These are phyloP conservation scores for Pangasius larnaudii DNA, from an alignment of 2,797 vertebrate species.

Conservation along the genomic window DNA sequence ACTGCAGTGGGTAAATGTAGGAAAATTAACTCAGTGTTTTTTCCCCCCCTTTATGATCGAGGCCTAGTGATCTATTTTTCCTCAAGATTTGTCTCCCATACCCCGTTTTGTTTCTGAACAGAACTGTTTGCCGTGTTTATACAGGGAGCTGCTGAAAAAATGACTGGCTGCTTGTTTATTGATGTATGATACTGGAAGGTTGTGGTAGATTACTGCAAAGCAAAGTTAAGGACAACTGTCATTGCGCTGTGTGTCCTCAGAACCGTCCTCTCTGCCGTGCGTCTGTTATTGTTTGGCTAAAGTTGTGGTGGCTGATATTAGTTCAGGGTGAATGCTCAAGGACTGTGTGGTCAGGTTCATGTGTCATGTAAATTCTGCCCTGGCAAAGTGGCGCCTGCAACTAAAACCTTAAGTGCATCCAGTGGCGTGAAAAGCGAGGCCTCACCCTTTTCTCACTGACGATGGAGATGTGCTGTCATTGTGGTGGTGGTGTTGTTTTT, in stretches of 20 bases:
- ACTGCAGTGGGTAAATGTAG: background rate
- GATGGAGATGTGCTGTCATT: background rate
- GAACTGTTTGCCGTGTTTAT: background rate
- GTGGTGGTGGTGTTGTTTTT: too few relatives aligned
- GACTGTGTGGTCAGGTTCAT: constrained; percentile 65
- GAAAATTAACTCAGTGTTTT: background rate
- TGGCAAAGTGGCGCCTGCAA: constrained; percentile 77
- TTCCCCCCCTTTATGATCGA: too few relatives aligned
- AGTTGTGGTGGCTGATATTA: constrained; percentile 39
- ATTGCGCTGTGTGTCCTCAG: background rate
- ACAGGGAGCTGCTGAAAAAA: background rate
- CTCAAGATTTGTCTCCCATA: background rate
- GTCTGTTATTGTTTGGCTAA: constrained; percentile 32
- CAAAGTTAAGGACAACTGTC: constrained; percentile 1
- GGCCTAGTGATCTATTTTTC: background rate
- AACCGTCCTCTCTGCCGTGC: constrained; percentile 8
- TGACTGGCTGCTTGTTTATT: background rate
- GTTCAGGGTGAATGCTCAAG: constrained; percentile 58
- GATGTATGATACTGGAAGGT: background rate
- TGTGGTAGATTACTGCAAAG: background rate
- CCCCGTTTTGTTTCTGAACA: background rate
- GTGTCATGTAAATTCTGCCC: constrained; percentile 72
- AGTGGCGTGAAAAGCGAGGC: constrained; percentile 55
- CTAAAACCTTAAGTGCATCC: constrained; percentile 77
- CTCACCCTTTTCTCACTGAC: background rate